phyloP scores from a whole-genome alignment of 1,140 invertebrate species.

The Pygmarrhopalites habei region DNA sequence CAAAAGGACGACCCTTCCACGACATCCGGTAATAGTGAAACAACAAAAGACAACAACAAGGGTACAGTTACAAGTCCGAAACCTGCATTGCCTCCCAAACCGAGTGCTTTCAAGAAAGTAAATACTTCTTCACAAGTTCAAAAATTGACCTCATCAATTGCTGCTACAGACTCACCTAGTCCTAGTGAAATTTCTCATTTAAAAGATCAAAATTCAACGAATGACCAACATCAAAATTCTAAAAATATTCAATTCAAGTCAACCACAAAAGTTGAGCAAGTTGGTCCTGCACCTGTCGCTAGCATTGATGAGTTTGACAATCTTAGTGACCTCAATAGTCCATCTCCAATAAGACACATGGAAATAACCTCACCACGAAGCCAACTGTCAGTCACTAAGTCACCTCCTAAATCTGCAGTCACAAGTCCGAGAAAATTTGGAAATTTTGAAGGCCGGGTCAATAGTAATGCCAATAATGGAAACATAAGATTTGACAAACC shows the following conservation, averaged over 20 bases:
- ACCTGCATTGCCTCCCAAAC: slow-evolving; percentile 10
- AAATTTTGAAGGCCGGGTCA: too few relatives aligned
- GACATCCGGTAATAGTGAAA: not conserved
- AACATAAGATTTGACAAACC: too few relatives aligned
- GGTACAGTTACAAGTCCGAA: not conserved
- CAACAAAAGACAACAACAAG: not conserved
- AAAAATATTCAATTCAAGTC: not conserved
- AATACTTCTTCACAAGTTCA: not conserved
- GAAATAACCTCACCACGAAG: not conserved
- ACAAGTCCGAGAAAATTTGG: too few relatives aligned
- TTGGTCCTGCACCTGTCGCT: not conserved
- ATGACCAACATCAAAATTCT: not conserved
- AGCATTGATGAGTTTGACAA: slow-evolving; percentile 2
- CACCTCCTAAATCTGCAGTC: not conserved
- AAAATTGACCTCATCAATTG: not conserved
- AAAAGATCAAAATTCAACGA: not conserved
- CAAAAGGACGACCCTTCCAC: not conserved
- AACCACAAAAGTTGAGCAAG: not conserved
- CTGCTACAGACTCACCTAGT: not conserved
- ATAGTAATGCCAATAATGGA: not conserved
- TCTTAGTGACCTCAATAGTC: not conserved
- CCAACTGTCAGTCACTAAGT: not conserved
- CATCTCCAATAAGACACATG: not conserved
- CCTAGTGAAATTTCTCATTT: not conserved
- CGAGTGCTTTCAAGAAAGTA: not conserved